Conservation (phyloP, 1,140 invertebrate species). For the Saccostrea cuccullata region DNA sequence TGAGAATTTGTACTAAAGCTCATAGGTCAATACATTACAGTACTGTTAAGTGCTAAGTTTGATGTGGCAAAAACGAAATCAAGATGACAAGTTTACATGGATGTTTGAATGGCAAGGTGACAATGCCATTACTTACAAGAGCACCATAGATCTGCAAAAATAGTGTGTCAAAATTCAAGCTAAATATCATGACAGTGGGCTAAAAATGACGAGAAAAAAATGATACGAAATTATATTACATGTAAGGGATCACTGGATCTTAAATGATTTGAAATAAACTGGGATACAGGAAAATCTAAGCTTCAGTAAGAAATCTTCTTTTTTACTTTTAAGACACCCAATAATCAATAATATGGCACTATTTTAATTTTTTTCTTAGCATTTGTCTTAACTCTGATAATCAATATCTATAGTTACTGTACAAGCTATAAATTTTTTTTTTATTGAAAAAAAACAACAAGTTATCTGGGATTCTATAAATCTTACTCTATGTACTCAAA, state of each 20-base stretch:
- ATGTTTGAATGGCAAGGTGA: slow-evolving; percentile 41
- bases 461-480: too few relatives aligned
- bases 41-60: slow-evolving; percentile 1
- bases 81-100: background rate
- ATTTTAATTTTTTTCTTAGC: too few relatives aligned
- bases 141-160: slow-evolving; percentile 57
- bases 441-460: too few relatives aligned
- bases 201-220: background rate
- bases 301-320: too few relatives aligned
- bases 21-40: background rate
- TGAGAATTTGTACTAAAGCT: background rate
- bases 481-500: background rate
- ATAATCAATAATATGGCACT: too few relatives aligned
- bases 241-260: background rate
- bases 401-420: too few relatives aligned
- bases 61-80: slow-evolving; percentile 37
- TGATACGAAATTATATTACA: background rate
- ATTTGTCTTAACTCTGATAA: too few relatives aligned
- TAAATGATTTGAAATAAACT: background rate
- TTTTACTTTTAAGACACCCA: too few relatives aligned
- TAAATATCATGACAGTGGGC: slow-evolving; percentile 8
- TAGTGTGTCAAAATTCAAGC: background rate
- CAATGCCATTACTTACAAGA: slow-evolving; percentile 52
- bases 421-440: too few relatives aligned
- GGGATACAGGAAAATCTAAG: background rate